Base-by-base conservation (phyloP, 2,797 vertebrate species). In the Chaunax sp. region DNA sequence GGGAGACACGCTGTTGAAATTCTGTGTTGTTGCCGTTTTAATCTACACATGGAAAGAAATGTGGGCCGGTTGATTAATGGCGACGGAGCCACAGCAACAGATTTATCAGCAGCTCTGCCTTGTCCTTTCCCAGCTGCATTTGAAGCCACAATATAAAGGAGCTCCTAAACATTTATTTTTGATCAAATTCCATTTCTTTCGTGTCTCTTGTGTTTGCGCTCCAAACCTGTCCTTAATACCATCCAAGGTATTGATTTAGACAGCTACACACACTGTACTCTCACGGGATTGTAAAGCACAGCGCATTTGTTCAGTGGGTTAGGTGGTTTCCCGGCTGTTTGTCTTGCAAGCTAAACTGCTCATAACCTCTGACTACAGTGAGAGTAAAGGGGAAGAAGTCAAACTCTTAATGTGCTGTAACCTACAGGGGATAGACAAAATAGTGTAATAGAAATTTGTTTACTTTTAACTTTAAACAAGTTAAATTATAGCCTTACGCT, bases 21-120 rank as follows among this genome's bases (percentile, higher is more conserved):
- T 62, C 73, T 71, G 55, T 19, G 44, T 68, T 63, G 69, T 70
- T 80, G 69, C 57, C 13, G n/a, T 73, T 86, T 82, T 77, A 76
- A 85, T 83, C 77, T 68, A 76, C 60, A 78, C 78, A n/a, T 81
- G 73, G 60, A 80, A 59, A 72, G 54, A 75, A 89, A 84, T 66
- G 80, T 72, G 71, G 62, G 75, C 35, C 37, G 30, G 77, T 77
- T 85, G 82, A 92, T 90, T 87, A 82, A 80, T 78, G 56, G 38
- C 44, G 25, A 56, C 54, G n/a, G 8, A 68, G 69, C 57, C 77
- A 54, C 28, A 45, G 75, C 35, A 74, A 78, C 69, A 75, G 58
- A 83, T 87, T 83, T 84, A 80, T 83, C 80, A 87, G 68, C 64
- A 49, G 57, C 64, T 67, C 73, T 61, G 46, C 52, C 58, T 44